These are phyloP conservation scores for Gymnogyps californianus DNA, from an alignment of 2,113 vertebrate species.

Conservation along the genomic window DNA sequence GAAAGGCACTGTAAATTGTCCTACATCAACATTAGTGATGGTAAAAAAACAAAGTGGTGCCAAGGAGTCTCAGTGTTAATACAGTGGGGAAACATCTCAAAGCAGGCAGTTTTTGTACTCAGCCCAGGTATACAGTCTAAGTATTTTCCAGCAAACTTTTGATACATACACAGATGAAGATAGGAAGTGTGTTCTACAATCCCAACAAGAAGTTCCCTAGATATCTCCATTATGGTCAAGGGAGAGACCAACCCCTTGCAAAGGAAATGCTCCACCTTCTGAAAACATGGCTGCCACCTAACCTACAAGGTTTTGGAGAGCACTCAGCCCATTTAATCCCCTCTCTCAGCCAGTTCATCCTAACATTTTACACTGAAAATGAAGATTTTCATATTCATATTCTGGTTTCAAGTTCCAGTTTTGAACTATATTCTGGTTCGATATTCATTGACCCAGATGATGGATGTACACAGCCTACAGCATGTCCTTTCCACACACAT, in stretches of 20 bases:
- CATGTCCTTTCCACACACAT: background rate
- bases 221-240: background rate
- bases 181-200: background rate
- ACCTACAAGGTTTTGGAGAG: background rate
- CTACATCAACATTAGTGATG: conserved; percentile 9
- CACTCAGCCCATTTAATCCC: background rate
- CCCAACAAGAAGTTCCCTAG: background rate
- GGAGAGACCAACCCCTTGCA: background rate
- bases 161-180: background rate
- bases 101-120: background rate
- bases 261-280: background rate
- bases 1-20: conserved; percentile 46
- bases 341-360: background rate
- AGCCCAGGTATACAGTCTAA: background rate
- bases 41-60: background rate
- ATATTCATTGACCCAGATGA: background rate
- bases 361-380: background rate
- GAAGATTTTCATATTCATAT: background rate
- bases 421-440: background rate
- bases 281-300: background rate
- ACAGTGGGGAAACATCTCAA: background rate
- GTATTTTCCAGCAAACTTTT: background rate
- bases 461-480: background rate
- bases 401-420: background rate
- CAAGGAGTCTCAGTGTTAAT: background rate